Evolutionary conservation across 2,113 vertebrate species (phyloP), one percentile per base, ranked within the genome.

Genomic region (Drymodes brunneopygia): DNA sequence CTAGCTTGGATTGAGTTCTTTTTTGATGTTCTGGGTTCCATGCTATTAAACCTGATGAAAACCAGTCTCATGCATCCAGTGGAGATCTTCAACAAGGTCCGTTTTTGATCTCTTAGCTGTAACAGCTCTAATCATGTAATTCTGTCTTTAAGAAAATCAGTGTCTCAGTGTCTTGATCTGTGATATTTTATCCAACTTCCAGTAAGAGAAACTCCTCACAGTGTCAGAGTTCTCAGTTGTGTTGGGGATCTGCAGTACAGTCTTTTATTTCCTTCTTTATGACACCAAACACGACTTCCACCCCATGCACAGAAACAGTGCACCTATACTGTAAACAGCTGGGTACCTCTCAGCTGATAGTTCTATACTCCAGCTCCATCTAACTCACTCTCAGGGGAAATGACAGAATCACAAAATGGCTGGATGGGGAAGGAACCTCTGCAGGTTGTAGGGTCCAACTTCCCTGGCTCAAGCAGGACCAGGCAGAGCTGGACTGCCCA

Each of bases 381-480:
- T 91, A 51, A 85, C 42, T 57, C 28, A 35, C 12, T 23, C 51
- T 12, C 42, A 67, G 65, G 48, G 61, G 16, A 88, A 85, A 45
- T 29, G 22, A 38, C 36, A 86, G 38, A 35, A 83, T 31, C n/a
- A 36, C 31, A 38, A 15, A 44, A 22, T 3, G 27, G 7, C 9
- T 56, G 18, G 35, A 8, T 3, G 45, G 61, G 14, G 79, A 61
- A 47, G 33, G 16, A 14, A 65, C 28, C 24, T 91, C 48, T 79
- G 42, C 8, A 61, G 19, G 4, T 12, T 1, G 1, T 1, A 12
- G 16, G 27, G 35, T 15, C n/a, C 60, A 44, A 11, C 4, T 11
- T 3, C 8, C 4, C 24, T 4, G 13, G 10, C 11, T 65, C 27
- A 33, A n/a, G 45, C 10, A 44, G 21, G 23, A 16, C 16, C 36